Conservation (phyloP, 2,888 invertebrate species). For the Drosophila paramelanica region DNA sequence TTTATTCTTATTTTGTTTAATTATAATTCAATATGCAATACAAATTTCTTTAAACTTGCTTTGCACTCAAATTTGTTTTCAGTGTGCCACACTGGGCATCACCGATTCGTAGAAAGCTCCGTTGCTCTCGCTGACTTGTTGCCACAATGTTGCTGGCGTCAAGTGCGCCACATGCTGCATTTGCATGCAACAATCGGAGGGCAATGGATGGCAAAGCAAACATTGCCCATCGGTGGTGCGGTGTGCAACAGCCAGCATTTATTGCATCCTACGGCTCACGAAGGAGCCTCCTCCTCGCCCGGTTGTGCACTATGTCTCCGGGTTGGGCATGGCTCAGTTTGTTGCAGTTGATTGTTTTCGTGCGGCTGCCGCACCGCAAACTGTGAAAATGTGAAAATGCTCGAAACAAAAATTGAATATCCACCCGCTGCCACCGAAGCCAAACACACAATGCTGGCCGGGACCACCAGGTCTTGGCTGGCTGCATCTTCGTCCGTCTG, state of each 20-base stretch:
- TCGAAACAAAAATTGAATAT: conserved; percentile 66
- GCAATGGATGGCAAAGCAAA: conserved; percentile 52
- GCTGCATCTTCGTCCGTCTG: conserved; percentile 37
- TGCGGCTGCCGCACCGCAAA: conserved; percentile 68
- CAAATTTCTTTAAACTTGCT: not conserved
- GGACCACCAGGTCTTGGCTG: conserved; percentile 16
- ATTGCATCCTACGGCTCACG: conserved; percentile 52
- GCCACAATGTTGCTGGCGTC: conserved; percentile 63
- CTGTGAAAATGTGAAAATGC: conserved; percentile 70
- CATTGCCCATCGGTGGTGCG: conserved; percentile 38
- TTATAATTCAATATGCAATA: not conserved
- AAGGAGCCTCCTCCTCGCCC: conserved; percentile 1
- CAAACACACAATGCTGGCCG: conserved; percentile 17
- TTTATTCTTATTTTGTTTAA: not conserved
- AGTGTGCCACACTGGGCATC: conserved; percentile 20
- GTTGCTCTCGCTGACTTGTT: conserved; percentile 51
- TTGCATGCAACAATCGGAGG: conserved; percentile 69
- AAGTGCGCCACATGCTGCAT: conserved; percentile 63
- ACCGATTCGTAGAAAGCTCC: conserved; percentile 14
- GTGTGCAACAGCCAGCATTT: conserved; percentile 37
- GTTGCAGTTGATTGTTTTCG: conserved; percentile 72
- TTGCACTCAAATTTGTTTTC: conserved; percentile 4
- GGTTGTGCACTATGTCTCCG: conserved; percentile 13
- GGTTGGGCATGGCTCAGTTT: conserved; percentile 48
- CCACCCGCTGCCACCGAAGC: conserved; percentile 21